Percentiles rank a stretch among this genome's conserved stretches.
These are phyloP conservation scores for Drosophila hydei DNA, from an alignment of 1,140 invertebrate genomes.

Conservation along the genomic window DNA sequence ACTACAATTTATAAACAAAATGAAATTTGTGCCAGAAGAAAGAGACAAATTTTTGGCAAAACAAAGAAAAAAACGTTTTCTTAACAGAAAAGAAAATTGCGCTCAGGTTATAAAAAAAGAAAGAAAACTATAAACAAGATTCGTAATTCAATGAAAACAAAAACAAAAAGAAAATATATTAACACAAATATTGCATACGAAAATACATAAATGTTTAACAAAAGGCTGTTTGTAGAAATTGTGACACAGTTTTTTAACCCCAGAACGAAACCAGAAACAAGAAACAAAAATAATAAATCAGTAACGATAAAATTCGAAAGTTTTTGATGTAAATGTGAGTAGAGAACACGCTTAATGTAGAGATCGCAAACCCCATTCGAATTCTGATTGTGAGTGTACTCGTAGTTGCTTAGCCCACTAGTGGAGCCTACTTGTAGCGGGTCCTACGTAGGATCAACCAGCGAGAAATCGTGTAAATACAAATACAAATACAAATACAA, in stretches of 20 bases:
- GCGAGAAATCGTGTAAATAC: constrained; percentile 54
- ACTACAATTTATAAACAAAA: background rate
- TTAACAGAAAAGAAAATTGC: constrained; percentile 66
- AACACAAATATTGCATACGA: constrained; percentile 11
- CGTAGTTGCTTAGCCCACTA: constrained; percentile 49
- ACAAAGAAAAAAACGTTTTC: constrained; percentile 29
- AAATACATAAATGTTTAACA: constrained; percentile 70
- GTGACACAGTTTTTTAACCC: constrained; percentile 77
- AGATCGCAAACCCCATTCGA: constrained; percentile 29
- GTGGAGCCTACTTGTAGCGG: constrained; percentile 16
- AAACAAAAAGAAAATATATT: background rate
- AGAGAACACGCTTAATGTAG: constrained; percentile 34
- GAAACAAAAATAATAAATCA: too few relatives aligned
- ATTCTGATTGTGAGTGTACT: constrained; percentile 35
- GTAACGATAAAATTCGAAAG: constrained; percentile 11
- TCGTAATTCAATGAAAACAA: constrained; percentile 28
- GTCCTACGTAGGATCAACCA: constrained; percentile 1
- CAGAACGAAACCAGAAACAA: constrained; percentile 30
- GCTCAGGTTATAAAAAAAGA: constrained; percentile 71
- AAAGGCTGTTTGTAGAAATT: constrained; percentile 83
- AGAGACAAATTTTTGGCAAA: constrained; percentile 24
- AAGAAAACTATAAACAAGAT: constrained; percentile 44
- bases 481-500: constrained; percentile 20
- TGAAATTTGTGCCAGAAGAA: constrained; percentile 30
- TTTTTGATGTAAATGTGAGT: constrained; percentile 47